Base-by-base conservation (phyloP, 1,140 invertebrate species). In the Glomeris maerens region DNA sequence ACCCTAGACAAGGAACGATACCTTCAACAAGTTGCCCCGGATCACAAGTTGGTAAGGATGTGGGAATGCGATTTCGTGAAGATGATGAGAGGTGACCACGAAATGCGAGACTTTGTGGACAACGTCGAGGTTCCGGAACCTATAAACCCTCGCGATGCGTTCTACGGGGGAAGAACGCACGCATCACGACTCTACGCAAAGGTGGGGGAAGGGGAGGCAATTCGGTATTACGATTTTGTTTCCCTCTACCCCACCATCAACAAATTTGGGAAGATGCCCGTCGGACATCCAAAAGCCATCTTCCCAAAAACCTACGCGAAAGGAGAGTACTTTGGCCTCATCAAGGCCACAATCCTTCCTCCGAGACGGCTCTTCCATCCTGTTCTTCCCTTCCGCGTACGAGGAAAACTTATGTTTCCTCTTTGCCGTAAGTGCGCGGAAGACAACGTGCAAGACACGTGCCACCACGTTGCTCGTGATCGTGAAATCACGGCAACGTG, bases 91-190 rank as follows among this genome's bases (percentile, higher is more conserved):
- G 25, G 20, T 42, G 25, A 42, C 25, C 25, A 21, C 17, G 17
- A 42, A 21, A 42, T 42, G 40, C 40, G 25, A 25, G 17, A 42
- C n/a, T 42, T 42, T 42, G 20, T 42, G 40, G 25, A 42, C 25
- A 42, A 42, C n/a, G n/a, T n/a, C n/a, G 20, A 25, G 20, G 25
- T 21, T 21, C 20, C 40, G 40, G 40, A 25, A 42, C 49, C 50
- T 1, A 23, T 55, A 4, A 41, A 51, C 23, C 55, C 55, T 27
- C 31, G 61, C 29, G 60, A 64, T 41, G 54, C 55, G 31, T 64
- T 68, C 46, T 66, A 59, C 45, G 64, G 66, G 7, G 64, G 65
- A n/a, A 29, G 63, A 14, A 66, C 61, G 20, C 61, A 62, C 52
- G 62, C 60, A 25, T 58, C 56, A 17, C 52, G 56, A 4, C 46